A percentile compares a stretch with the other conserved stretches of the same genome.
Conservation (phyloP, 2,888 invertebrate genomes). For the Diarsia brunnea region DNA sequence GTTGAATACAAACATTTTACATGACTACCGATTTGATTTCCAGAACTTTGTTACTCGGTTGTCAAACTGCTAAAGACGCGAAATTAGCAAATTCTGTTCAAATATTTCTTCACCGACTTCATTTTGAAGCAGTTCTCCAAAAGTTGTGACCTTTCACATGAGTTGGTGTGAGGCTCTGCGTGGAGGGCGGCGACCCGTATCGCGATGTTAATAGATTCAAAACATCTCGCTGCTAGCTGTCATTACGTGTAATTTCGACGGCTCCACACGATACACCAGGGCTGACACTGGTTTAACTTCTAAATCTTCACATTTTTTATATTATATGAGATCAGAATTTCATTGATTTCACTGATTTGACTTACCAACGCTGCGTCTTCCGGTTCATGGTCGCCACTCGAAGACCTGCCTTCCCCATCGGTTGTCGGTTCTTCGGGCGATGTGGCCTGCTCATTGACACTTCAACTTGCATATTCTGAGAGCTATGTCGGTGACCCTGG, state of each 20-base stretch:
- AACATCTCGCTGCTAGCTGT: constrained; percentile 64
- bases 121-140: background rate
- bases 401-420: too few relatives aligned
- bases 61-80: background rate
- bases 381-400: too few relatives aligned
- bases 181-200: constrained; percentile 65
- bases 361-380: too few relatives aligned
- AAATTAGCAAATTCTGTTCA: background rate
- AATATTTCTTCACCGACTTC: background rate
- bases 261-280: constrained; percentile 49
- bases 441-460: too few relatives aligned
- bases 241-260: constrained; percentile 72
- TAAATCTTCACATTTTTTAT: background rate
- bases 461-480: too few relatives aligned
- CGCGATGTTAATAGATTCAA: constrained; percentile 70
- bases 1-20: background rate
- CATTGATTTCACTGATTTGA: too few relatives aligned
- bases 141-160: constrained; percentile 29
- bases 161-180: constrained; percentile 5
- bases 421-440: too few relatives aligned
- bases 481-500: too few relatives aligned
- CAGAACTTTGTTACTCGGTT: background rate
- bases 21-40: background rate
- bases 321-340: background rate
- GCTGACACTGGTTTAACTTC: constrained; percentile 27